These are phyloP conservation scores for Drosophila paulistorum DNA, from an alignment of 1,140 invertebrate species.

Conservation along the genomic window DNA sequence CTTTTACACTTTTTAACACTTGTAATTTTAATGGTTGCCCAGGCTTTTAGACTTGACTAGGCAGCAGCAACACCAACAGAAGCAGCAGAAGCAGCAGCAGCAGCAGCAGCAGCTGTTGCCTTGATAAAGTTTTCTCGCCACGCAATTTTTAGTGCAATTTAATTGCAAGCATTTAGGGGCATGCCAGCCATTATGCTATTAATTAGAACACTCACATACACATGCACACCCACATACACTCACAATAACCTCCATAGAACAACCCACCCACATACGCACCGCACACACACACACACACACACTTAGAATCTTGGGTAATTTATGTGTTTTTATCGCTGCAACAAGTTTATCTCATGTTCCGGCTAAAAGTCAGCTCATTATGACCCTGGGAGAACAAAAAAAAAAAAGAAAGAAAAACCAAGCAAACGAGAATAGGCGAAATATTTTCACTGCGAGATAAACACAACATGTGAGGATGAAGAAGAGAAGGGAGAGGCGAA, in stretches of 20 bases:
- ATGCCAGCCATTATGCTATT: slow-evolving; percentile 57
- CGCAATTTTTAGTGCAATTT: slow-evolving; percentile 72
- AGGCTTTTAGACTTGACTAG: slow-evolving; percentile 40
- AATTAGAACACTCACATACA: slow-evolving; percentile 53
- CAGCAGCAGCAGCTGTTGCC: slow-evolving; percentile 53
- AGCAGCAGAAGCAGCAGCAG: not conserved
- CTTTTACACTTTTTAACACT: slow-evolving; percentile 38
- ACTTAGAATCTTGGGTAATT: slow-evolving; percentile 56
- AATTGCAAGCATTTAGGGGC: slow-evolving; percentile 71
- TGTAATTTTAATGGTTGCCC: slow-evolving; percentile 73
- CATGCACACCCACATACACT: not conserved
- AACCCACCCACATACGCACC: slow-evolving; percentile 9
- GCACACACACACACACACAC: slow-evolving; percentile 15
- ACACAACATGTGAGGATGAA: slow-evolving; percentile 19
- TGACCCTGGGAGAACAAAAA: slow-evolving; percentile 29
- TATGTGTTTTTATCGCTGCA: slow-evolving; percentile 76
- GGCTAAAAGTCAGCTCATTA: slow-evolving; percentile 72
- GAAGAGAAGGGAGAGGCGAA: not conserved
- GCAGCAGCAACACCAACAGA: not conserved
- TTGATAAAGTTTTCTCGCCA: slow-evolving; percentile 63
- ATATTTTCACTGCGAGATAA: not conserved
- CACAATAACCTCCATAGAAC: slow-evolving; percentile 19
- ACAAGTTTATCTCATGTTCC: slow-evolving; percentile 78
- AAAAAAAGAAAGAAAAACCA: not conserved
- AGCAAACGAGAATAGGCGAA: slow-evolving; percentile 3